Evolutionary conservation across 2,888 invertebrate genomes (phyloP), one percentile per base, ranked within the genome.

Genomic region (Himalopsyche kuldschensis): DNA sequence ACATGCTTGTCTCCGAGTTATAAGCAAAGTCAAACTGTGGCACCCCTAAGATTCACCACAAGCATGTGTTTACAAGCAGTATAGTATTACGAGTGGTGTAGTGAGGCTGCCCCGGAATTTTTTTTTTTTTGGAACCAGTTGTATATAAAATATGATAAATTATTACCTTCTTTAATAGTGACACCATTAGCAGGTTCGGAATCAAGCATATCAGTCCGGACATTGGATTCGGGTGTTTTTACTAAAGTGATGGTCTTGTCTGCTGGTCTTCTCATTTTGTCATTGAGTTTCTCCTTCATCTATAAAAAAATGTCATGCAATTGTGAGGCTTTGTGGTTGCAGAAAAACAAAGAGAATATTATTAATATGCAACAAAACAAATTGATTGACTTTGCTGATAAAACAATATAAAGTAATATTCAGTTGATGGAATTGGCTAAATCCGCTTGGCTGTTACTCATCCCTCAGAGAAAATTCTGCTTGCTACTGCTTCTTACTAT

Each of bases 271-370:
- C 84, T 48, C 78, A 77, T 84, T 78, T 84, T 84, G 1, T 63
- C 11, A 2, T 27, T 82, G 31, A 84, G 75, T 75, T 84, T 84
- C 47, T 84, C 84, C 69, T 82, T 84, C 8, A 84, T 32, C 84
- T 84, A 47, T 24, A 17, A 41, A 32, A 46, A 24, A 41, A 32
- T 76, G 20, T 8, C 3, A 15, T 55, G 5, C 17, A 20, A 24
- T 20, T 8, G 1, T 20, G 55, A 55, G 24, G 3, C 4, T 20
- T 6, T 55, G 48, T 55, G 24, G 24, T 20, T 24, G 3, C 15
- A 55, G 2, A 41, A 41, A 41, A 15, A 8, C 35, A 35, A 1
- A 35, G 35, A 35, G 35, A 35, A 0, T 35, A 35, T 35, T 35
- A 35, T 35, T 35, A 10, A 35, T 35, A 10, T 35, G 15, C 41